Percentiles rank a stretch among this genome's conserved stretches.
Evolutionary conservation across 2,113 vertebrate species (phyloP).

Genomic region (western clawed frog (Xenopus tropicalis)): UCB_Xtro_10.0 CM004444.2:26261501-26262000

Average conservation of each 20-base stretch:
- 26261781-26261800: conserved; percentile 35
- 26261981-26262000: no score
- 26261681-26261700: conserved; percentile 38
- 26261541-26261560: not conserved
- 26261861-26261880: no score
- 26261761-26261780: conserved; percentile 35
- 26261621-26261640: conserved; percentile 38
- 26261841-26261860: not conserved
- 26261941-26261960: not conserved
- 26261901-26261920: no score
- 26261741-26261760: conserved; percentile 42
- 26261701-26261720: conserved; percentile 44
- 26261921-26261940: not conserved
- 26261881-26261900: no score
- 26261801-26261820: conserved; percentile 11
- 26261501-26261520: not conserved
- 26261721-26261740: conserved; percentile 42
- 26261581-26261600: conserved; percentile 27
- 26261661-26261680: conserved; percentile 41
- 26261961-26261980: not conserved
- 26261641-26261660: conserved; percentile 43
- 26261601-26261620: conserved; percentile 35
- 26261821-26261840: conserved; percentile 9
- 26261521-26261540: not conserved
- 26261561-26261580: conserved; percentile 35